Evolutionary conservation across 2,113 vertebrate genomes (phyloP).

Genomic region (Terrapene triunguis): DNA sequence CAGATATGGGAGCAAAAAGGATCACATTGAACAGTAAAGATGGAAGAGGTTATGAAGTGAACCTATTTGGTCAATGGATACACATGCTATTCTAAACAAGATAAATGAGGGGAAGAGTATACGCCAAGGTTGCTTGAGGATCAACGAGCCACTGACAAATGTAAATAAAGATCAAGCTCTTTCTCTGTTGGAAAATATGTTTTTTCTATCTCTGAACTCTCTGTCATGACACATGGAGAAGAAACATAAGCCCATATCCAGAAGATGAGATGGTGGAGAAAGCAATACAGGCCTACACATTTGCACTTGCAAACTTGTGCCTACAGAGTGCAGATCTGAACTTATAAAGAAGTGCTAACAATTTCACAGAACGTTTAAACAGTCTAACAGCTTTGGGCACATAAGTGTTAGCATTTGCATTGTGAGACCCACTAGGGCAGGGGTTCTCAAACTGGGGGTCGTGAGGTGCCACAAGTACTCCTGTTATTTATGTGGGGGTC

Average conservation of each 20-base stretch:
- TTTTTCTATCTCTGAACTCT: background rate
- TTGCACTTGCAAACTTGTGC: background rate
- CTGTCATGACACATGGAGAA: background rate
- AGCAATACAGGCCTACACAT: background rate
- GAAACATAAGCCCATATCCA: background rate
- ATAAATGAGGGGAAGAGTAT: background rate
- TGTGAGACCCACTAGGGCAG: background rate
- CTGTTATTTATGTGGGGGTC: no score
- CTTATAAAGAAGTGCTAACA: background rate
- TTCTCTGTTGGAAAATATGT: background rate
- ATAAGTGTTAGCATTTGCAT: fast-evolving
- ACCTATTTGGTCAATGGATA: background rate
- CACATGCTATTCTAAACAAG: fast-evolving
- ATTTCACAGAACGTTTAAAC: fast-evolving
- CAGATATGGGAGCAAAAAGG: background rate
- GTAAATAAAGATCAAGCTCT: background rate
- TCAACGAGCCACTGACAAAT: background rate
- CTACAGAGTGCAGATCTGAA: background rate
- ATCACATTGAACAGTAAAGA: background rate
- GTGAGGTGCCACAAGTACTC: no score
- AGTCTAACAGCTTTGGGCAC: background rate
- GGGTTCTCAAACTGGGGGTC: no score
- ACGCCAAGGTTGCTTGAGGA: background rate
- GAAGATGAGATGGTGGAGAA: background rate
- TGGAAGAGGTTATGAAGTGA: background rate